These are phyloP conservation scores for Galeopterus variegatus DNA, from an alignment of 2,113 vertebrate genomes.

Conservation along the genomic window DNA sequence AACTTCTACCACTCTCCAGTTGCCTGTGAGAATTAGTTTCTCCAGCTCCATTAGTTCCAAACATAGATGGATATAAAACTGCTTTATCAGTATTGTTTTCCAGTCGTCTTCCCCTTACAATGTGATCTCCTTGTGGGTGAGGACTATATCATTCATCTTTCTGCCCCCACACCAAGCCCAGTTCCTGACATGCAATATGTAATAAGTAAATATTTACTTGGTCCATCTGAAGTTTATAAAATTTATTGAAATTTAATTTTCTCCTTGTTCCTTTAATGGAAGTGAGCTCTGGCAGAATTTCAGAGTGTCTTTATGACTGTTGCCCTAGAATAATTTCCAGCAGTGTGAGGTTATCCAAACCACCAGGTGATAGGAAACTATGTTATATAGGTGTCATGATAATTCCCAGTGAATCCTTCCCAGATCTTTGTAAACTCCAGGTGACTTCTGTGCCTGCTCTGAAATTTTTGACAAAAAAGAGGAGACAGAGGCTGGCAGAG, in stretches of 20 bases:
- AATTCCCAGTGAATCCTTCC: background rate
- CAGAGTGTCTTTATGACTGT: background rate
- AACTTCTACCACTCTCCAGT: background rate
- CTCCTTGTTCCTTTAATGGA: background rate
- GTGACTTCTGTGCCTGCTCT: background rate
- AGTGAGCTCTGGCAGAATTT: background rate
- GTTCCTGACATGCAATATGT: background rate
- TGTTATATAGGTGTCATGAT: background rate
- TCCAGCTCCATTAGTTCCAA: background rate
- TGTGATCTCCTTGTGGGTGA: background rate
- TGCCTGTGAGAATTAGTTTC: background rate
- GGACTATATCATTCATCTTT: background rate
- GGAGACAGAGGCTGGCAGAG: background rate
- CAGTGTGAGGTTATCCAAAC: background rate
- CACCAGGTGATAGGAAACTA: background rate
- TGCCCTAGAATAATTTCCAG: background rate
- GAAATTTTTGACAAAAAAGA: background rate
- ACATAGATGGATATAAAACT: background rate
- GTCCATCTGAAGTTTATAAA: background rate
- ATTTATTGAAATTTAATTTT: background rate
- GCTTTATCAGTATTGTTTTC: slow-evolving; percentile 4
- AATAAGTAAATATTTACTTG: background rate
- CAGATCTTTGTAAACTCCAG: background rate
- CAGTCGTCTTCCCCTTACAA: background rate
- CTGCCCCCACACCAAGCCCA: background rate